Base-by-base conservation (phyloP, 2,113 vertebrate species). In the Phylloscopus trochiloides region DNA sequence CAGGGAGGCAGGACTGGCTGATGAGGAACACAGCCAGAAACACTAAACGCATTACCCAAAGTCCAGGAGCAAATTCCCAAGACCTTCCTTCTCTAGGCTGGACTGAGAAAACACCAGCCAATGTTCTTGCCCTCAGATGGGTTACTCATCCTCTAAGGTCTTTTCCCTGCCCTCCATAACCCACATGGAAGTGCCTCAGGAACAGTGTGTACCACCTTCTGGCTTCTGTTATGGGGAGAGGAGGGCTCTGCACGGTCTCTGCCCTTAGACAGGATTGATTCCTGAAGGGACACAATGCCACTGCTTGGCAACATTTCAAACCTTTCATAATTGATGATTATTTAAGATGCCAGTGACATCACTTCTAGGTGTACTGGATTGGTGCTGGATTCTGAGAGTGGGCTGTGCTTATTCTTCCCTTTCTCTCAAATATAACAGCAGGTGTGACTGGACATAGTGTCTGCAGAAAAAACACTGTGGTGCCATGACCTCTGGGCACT, bases 31-130 rank as follows among this genome's bases (percentile, higher is more conserved):
- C 43, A 63, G 45, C 31, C 62, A 81, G 57, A 77, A 92, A 38
- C n/a, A 72, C 16, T 29, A 42, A 84, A 54, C 0, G 0, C 0
- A 0, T 54, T 88, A 34, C 28, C 13, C 12, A 0, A 59, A 40
- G 31, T 79, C 48, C 71, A 52, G 48, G 21, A 75, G 34, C 1
- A 5, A 45, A 38, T 59, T 85, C 70, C 43, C 43, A 67, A 78
- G 71, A 34, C 21, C 8, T 68, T 47, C 21, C 7, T 86, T 83
- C 42, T 73, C 45, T 32, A 67, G 34, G 57, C 21, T 65, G 40
- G 58, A 42, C 58, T 86, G 54, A 68, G 58, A 43, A 77, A 76
- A 72, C 1, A 6, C 25, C 70, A 77, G 32, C 12, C 1, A 4
- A 40, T 85, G 17, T 34, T 81, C 32, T 19, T 90, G 24, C 25